Evolutionary conservation across 2,797 vertebrate species (phyloP).

Genomic region (Vireo griseus): DNA sequence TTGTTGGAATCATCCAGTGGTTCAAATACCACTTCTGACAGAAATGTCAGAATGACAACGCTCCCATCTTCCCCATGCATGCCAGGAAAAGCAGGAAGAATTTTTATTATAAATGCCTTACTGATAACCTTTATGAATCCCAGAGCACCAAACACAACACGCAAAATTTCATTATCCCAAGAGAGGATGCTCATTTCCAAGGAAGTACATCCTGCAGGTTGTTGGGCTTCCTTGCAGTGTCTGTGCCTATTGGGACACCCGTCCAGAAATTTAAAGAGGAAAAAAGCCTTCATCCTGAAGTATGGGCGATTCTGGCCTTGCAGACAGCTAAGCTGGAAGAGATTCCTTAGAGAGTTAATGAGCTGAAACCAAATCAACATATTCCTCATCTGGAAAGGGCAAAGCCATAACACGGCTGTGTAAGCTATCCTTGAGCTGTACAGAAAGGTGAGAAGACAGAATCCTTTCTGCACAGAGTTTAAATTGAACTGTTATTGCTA

Average conservation of each 20-base stretch:
- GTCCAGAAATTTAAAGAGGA: neutral
- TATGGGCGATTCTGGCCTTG: neutral
- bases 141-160: slow-evolving; percentile 72
- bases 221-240: neutral
- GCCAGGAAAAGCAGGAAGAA: slow-evolving; percentile 55
- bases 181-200: slow-evolving; percentile 63
- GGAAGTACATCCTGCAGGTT: slow-evolving; percentile 27
- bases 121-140: slow-evolving; percentile 92
- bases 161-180: slow-evolving; percentile 77
- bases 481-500: neutral
- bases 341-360: slow-evolving; percentile 9
- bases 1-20: slow-evolving; percentile 88
- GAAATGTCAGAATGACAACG: slow-evolving; percentile 96
- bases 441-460: slow-evolving; percentile 10
- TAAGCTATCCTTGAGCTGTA: slow-evolving; percentile 13
- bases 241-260: neutral
- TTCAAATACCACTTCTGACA: slow-evolving; percentile 94
- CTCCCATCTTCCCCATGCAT: slow-evolving; percentile 66
- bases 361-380: slow-evolving; percentile 41
- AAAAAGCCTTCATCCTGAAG: neutral
- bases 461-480: neutral
- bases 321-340: neutral
- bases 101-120: slow-evolving; percentile 80
- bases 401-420: neutral
- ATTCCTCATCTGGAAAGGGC: slow-evolving; percentile 21